phyloP scores from a whole-genome alignment of 2,888 invertebrate species.

The Limulus polyphemus region DNA sequence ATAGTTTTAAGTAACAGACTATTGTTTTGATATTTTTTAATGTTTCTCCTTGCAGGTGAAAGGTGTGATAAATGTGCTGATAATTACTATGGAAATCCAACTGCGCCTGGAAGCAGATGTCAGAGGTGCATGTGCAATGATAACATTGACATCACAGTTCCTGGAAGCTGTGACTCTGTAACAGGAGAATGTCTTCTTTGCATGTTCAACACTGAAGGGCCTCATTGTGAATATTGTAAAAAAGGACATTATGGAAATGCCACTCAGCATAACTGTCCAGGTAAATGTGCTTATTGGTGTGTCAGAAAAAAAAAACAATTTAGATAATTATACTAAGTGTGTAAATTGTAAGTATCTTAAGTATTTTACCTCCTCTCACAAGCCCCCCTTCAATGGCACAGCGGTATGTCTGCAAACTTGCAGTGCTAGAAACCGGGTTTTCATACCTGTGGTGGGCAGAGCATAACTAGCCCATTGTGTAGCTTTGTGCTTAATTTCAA shows the following conservation, averaged over 20 bases:
- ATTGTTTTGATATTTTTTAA: background rate
- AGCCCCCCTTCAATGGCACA: no score
- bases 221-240: constrained; percentile 77
- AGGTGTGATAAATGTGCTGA: constrained; percentile 87
- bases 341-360: no score
- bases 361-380: no score
- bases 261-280: constrained; percentile 56
- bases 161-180: constrained; percentile 80
- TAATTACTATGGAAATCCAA: constrained; percentile 88
- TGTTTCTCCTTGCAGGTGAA: constrained; percentile 39
- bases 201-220: constrained; percentile 80
- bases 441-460: no score
- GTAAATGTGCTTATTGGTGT: constrained; percentile 36
- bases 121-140: constrained; percentile 79
- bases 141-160: constrained; percentile 70
- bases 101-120: constrained; percentile 53
- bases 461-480: no score
- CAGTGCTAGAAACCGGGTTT: no score
- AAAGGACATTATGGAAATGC: constrained; percentile 84
- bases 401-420: no score
- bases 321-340: no score
- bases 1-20: no score
- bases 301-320: background rate
- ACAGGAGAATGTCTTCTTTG: constrained; percentile 88
- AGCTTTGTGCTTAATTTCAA: no score